Percentiles rank a stretch among this genome's conserved stretches.
These are phyloP conservation scores for Atta colombica DNA, from an alignment of 1,140 invertebrate genomes.

Conservation along the genomic window DNA sequence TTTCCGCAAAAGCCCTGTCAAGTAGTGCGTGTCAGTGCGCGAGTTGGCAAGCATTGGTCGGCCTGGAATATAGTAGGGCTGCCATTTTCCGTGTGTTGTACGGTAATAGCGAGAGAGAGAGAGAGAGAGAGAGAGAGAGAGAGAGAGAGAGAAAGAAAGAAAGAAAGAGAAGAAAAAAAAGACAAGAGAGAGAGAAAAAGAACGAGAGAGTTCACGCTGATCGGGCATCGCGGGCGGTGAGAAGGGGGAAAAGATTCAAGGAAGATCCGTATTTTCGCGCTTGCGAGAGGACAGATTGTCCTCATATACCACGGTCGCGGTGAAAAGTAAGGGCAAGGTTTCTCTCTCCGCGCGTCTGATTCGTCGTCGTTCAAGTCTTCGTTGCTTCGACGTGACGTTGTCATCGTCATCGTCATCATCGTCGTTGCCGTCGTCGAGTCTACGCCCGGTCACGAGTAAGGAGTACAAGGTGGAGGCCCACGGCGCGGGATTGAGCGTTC, in stretches of 20 bases:
- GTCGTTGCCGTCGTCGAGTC: neutral
- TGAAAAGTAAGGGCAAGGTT: neutral
- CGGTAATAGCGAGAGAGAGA: slow-evolving; percentile 23
- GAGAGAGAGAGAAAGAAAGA: neutral
- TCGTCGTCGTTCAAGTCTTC: neutral
- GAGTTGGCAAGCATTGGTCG: slow-evolving; percentile 75
- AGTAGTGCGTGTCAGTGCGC: slow-evolving; percentile 69
- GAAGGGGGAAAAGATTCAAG: neutral
- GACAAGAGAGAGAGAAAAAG: neutral
- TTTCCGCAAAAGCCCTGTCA: slow-evolving; percentile 29
- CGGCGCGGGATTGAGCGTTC: slow-evolving; percentile 62
- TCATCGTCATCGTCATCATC: neutral
- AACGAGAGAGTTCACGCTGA: neutral
- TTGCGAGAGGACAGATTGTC: slow-evolving; percentile 56
- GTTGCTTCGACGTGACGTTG: neutral
- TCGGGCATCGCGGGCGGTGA: neutral
- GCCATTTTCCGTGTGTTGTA: slow-evolving; percentile 75
- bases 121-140: neutral
- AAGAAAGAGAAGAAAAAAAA: neutral
- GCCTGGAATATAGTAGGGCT: slow-evolving; percentile 67
- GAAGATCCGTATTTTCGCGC: slow-evolving; percentile 64
- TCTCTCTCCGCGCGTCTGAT: neutral
- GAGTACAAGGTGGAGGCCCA: slow-evolving; percentile 41
- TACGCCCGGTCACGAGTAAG: slow-evolving; percentile 21
- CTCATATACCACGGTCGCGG: neutral